These are phyloP conservation scores for Anabacerthia variegaticeps DNA, from an alignment of 2,797 vertebrate species.

Conservation along the genomic window DNA sequence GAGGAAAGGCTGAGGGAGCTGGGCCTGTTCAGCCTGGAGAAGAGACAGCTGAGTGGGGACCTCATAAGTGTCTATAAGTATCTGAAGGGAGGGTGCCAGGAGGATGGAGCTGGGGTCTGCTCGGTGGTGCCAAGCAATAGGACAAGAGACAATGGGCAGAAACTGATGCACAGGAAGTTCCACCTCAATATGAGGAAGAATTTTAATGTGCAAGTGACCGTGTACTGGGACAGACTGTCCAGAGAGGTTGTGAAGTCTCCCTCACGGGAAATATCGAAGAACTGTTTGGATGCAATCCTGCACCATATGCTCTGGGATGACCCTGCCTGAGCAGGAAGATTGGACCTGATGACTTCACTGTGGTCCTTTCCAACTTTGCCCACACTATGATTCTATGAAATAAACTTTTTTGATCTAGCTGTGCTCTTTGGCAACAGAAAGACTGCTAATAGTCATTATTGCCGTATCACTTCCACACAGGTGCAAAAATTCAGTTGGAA, in stretches of 20 bases:
- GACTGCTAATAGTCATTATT: background rate
- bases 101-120: no score
- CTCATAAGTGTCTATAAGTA: background rate
- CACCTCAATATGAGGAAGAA: no score
- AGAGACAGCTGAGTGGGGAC: background rate
- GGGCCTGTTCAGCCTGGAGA: background rate
- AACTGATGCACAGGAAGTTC: background rate
- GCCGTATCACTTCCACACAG: background rate
- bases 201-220: background rate
- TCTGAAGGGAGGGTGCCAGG: background rate
- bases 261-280: background rate
- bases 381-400: background rate
- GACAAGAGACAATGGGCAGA: background rate
- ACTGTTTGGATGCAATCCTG: background rate
- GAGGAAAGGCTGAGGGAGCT: background rate
- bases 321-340: background rate
- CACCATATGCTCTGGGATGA: background rate
- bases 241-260: background rate
- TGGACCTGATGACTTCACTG: background rate
- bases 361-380: background rate
- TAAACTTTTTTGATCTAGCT: background rate
- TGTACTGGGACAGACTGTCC: background rate
- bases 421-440: background rate
- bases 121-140: background rate
- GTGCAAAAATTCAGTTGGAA: background rate